phyloP scores from a whole-genome alignment of 2,113 vertebrate genomes.

The Saguinus imperator region DNA sequence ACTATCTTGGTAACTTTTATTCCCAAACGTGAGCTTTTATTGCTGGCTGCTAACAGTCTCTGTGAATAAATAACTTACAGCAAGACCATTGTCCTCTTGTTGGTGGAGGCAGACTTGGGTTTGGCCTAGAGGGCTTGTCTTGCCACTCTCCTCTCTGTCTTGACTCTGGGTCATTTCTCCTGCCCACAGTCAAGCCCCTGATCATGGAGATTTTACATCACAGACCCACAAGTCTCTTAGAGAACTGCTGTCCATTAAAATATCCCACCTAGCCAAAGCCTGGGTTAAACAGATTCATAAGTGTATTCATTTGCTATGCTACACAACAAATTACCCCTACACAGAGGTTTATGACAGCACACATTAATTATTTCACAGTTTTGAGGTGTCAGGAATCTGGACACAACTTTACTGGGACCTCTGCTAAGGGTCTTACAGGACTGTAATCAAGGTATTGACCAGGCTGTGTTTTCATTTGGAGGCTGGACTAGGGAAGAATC shows the following conservation, averaged over 20 bases:
- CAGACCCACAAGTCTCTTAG: background rate
- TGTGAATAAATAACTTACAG: background rate
- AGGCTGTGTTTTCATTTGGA: background rate
- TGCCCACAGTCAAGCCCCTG: background rate
- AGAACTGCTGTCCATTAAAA: background rate
- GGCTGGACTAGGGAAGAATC: background rate
- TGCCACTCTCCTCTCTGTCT: background rate
- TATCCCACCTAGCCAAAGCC: background rate
- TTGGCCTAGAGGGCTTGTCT: background rate
- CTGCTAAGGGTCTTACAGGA: background rate
- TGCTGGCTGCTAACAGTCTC: background rate
- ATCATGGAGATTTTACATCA: too few species aligned
- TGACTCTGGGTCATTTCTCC: background rate
- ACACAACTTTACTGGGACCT: background rate
- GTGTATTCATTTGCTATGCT: background rate
- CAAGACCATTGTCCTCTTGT: background rate
- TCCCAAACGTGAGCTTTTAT: background rate
- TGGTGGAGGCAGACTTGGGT: background rate
- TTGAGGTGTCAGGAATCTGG: background rate
- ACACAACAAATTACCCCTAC: background rate
- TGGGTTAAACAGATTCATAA: background rate
- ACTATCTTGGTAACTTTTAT: background rate
- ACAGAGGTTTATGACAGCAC: background rate
- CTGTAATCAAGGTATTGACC: background rate
- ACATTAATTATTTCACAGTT: background rate